These are phyloP conservation scores for Serrognathus titanus DNA, from an alignment of 2,888 invertebrate species.

Conservation along the genomic window DNA sequence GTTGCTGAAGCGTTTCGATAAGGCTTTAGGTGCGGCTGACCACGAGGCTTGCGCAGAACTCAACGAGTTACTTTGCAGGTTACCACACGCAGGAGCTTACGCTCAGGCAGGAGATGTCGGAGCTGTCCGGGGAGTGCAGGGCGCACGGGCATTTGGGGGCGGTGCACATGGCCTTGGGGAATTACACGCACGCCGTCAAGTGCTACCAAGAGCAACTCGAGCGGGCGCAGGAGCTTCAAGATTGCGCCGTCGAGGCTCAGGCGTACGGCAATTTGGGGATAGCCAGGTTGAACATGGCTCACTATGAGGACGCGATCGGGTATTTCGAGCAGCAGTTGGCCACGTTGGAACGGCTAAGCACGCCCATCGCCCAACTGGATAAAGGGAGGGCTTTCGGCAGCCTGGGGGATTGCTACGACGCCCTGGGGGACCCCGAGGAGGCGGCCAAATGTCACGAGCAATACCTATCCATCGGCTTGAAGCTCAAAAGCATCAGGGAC, in stretches of 20 bases:
- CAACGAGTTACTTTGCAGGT: conserved; percentile 48
- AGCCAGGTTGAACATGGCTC: conserved; percentile 85
- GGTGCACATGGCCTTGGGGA: conserved; percentile 91
- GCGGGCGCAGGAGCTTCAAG: conserved; percentile 84
- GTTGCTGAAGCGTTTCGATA: conserved; percentile 80
- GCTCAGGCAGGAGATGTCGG: conserved; percentile 85
- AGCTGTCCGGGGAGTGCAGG: conserved; percentile 84
- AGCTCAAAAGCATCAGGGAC: conserved; percentile 76
- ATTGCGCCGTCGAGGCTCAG: conserved; percentile 87
- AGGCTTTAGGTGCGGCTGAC: conserved; percentile 60
- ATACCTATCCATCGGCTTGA: conserved; percentile 77
- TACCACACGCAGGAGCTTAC: conserved; percentile 94
- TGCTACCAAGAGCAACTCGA: conserved; percentile 94
- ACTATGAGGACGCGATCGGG: conserved; percentile 93
- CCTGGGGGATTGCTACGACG: conserved; percentile 93
- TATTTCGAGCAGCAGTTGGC: conserved; percentile 77
- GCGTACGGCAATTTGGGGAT: conserved; percentile 93
- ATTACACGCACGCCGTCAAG: conserved; percentile 90
- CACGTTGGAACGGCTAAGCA: conserved; percentile 79
- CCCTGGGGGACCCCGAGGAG: conserved; percentile 89
- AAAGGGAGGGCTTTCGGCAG: conserved; percentile 86
- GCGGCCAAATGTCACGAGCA: conserved; percentile 93
- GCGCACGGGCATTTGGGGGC: conserved; percentile 93
- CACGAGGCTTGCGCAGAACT: not conserved
- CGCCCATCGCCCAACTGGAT: conserved; percentile 76